Conservation (phyloP, 2,888 invertebrate genomes). For the Laspeyria flexula region DNA sequence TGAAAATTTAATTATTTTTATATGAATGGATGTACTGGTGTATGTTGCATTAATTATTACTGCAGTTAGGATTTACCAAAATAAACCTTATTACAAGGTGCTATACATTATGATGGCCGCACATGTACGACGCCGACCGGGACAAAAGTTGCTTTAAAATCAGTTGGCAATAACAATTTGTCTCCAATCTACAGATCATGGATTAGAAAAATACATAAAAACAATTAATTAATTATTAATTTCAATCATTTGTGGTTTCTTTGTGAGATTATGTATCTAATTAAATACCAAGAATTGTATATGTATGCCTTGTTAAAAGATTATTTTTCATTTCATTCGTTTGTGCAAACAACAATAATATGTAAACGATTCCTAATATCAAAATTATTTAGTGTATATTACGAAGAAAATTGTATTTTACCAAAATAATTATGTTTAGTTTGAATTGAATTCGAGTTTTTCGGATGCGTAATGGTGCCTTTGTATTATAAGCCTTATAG, state of each 20-base stretch:
- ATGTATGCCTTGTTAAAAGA: not conserved
- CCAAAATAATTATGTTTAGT: slow-evolving; percentile 26
- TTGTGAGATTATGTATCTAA: slow-evolving; percentile 1
- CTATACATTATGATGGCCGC: no score
- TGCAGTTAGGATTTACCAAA: no score
- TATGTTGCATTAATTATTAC: no score
- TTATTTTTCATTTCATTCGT: not conserved
- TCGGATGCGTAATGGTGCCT: slow-evolving; percentile 40
- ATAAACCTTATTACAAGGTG: no score
- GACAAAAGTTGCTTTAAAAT: no score
- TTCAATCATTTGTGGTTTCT: not conserved
- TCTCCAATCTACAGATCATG: not conserved
- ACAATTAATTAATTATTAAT: not conserved
- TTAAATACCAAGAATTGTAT: not conserved
- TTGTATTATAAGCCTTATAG: slow-evolving; percentile 40
- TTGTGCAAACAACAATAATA: slow-evolving; percentile 25
- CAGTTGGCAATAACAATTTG: not conserved
- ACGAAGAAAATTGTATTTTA: slow-evolving; percentile 24
- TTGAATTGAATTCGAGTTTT: slow-evolving; percentile 25
- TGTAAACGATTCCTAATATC: slow-evolving; percentile 21
- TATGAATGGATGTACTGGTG: no score
- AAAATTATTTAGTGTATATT: slow-evolving; percentile 16
- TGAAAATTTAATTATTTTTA: not conserved
- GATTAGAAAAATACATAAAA: no score
- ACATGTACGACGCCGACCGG: no score